Base-by-base conservation (phyloP, 2,113 vertebrate genomes). In the Spilogale gracilis region DNA sequence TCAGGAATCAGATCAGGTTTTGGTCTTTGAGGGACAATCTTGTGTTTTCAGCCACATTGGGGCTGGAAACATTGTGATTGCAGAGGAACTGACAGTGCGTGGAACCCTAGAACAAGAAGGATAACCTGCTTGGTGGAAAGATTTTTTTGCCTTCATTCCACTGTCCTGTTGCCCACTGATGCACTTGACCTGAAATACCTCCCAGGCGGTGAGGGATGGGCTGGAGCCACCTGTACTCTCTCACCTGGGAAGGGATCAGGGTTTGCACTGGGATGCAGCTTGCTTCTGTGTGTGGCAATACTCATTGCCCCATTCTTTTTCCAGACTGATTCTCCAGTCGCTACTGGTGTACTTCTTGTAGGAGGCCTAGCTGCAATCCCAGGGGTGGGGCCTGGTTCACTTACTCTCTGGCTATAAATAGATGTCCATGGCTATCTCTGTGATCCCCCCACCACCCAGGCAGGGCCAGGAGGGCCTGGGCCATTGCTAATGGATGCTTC, bases 341-440 rank as follows among this genome's bases (percentile, higher is more conserved):
- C 82, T 84, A 9, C 52, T 79, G 61, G 56, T 85, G 50, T 76
- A 32, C 38, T 87, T 25, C 58, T 85, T 92, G 86, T 65, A 93
- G 94, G 32, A 38, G 1, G 61, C 73, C 60, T 86, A 83, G 67
- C 87, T 92, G 67, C 71, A 69, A 3, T 63, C 92, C 69, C 69
- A 92, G 80, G 92, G 74, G 25, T 96, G 90, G 92, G 65, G 67
- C 50, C 71, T 61, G 54, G 92, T 95, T 83, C 96, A 96, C 86
- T 93, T 65, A 30, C 73, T 96, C 89, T 95, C 56, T 27, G 48
- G 94, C 89, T 97, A 96, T 97, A 95, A 97, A 98, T 97, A 98
- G 95, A 97, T 50, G 90, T 61, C 61, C 48, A 45, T 38, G 92
- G 74, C 69, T 92, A 6, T 74, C 63, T 96, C 76, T 92, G 82